Evolutionary conservation across 2,888 invertebrate species (phyloP), one percentile per base, ranked within the genome.

Genomic region (Pammene fasciana): DNA sequence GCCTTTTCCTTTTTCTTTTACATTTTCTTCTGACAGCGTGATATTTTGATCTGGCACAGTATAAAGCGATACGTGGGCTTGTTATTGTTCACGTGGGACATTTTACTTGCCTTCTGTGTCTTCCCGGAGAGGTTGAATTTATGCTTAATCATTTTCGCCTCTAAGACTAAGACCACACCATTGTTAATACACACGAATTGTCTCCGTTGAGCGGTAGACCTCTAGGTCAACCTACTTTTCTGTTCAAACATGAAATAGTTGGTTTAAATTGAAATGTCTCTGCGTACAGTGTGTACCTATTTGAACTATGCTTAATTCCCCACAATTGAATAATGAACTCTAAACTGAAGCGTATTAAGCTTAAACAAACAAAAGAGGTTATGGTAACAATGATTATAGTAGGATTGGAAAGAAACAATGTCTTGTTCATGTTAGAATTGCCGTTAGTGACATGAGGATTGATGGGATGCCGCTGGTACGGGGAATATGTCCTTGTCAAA

Each of bases 1-100:
- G 54, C 55, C 65, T 48, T 70, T 70, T 70, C 65, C 54, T 60
- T 65, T 43, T 65, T n/a, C n/a, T n/a, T n/a, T n/a, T n/a, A 54
- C 36, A 64, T 43, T 56, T 59, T 54, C 45, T 36, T 52, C 34
- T 55, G 26, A 41, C 13, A 10, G 43, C 56, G 56, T 57, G 68
- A 36, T 52, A 38, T 65, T 70, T 70, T 46, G 54, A 65, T 57
- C 56, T 57, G 64, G 54, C 50, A 34, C 50, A 46, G 36, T 14
- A 13, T 52, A 18, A 26, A 52, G 11, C 18, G 55, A 56, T 48
- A 61, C 18, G n/a, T 14, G 9, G 26, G 26, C 26, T 14, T 68
- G 14, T 64, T n/a, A n/a, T n/a, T 34, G 48, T 9, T 9, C 5
- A 14, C 36, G 14, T 9, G 16, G 26, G 54, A 46, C 7, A 7